Percentiles rank a stretch among this genome's conserved stretches.
Conservation (phyloP, 2,113 vertebrate genomes). For the Myotis yumanensis region DNA sequence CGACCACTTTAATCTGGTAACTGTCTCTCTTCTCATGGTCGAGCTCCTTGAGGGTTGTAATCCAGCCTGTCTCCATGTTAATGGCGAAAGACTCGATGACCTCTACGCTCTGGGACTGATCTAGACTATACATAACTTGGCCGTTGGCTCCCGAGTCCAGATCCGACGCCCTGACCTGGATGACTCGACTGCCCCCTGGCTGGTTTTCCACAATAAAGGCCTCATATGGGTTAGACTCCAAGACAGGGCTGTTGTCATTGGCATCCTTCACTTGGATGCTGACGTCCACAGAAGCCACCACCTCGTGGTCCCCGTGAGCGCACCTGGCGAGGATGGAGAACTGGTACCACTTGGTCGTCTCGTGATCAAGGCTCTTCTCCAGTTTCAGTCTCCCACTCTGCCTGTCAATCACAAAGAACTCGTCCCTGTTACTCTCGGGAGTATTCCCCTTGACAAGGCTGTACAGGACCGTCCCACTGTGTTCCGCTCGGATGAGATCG, state of each 20-base stretch:
- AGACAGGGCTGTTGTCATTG: constrained; percentile 94
- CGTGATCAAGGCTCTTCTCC: constrained; percentile 94
- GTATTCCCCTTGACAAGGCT: constrained; percentile 92
- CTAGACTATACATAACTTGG: constrained; percentile 91
- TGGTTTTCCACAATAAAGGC: constrained; percentile 94
- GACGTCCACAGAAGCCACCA: constrained; percentile 89
- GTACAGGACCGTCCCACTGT: constrained; percentile 87
- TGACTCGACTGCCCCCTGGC: constrained; percentile 89
- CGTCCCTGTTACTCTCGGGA: constrained; percentile 93
- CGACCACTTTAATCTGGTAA: constrained; percentile 89
- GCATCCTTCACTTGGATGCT: constrained; percentile 95
- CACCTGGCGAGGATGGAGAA: constrained; percentile 89
- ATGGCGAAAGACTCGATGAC: constrained; percentile 91
- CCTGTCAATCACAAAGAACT: constrained; percentile 92
- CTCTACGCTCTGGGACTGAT: constrained; percentile 87
- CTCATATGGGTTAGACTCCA: constrained; percentile 94
- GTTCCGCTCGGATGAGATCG: constrained; percentile 90
- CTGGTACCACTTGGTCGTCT: constrained; percentile 96
- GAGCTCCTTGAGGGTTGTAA: constrained; percentile 94
- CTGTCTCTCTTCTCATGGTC: constrained; percentile 89
- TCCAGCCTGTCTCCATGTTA: constrained; percentile 94
- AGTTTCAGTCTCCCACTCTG: constrained; percentile 93
- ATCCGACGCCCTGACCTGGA: constrained; percentile 94
- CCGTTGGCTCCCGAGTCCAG: constrained; percentile 93
- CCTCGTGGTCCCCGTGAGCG: constrained; percentile 84